Base-by-base conservation (phyloP, 1,140 invertebrate species). In the Trypoxylus dichotomus region DNA sequence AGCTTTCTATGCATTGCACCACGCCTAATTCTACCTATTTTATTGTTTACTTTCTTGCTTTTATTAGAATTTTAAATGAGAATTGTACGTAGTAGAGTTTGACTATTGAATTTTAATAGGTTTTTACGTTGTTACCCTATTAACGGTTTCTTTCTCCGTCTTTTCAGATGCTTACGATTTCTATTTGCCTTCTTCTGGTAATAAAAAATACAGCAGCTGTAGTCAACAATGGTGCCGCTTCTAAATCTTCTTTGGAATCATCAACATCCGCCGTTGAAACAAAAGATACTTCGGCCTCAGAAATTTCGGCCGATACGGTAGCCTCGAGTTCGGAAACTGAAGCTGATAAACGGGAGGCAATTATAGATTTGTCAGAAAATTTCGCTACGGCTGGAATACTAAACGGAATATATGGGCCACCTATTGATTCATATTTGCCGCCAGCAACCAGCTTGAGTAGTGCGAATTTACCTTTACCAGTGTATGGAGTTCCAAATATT, bases 401-500 rank as follows among this genome's bases (percentile, higher is more conserved):
- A 0, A 74, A 86, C 2, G 86, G 87, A 72, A 86, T 86, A 0
- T 88, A 88, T 43, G 87, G 87, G 6, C 87, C 87, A 3, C 87
- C 87, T 3, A 19, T 81, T 21, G 83, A 86, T 71, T 79, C 83
- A 6, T 87, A 87, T 79, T 74, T 83, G 5, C 83, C 85, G n/a
- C 78, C 83, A 73, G 37, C 13, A 54, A 25, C 10, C 19, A 41
- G 72, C 29, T 79, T 81, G 82, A 86, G 87, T 79, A 37, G 32
- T 37, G 74, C 85, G 60, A 86, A 84, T 78, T 84, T 87, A 25
- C 89, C 89, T 0, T 85, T 86, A 19, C 88, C 89, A 19, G 85
- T 90, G 0, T 90, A 90, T 81, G 89, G 89, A 60, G 88, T 88
- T 1, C 89, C 89, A 24, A 86, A 89, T 76, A 81, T 85, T 63